Evolutionary conservation across 2,113 vertebrate species (phyloP).

Genomic region (Crotalus helleri): DNA sequence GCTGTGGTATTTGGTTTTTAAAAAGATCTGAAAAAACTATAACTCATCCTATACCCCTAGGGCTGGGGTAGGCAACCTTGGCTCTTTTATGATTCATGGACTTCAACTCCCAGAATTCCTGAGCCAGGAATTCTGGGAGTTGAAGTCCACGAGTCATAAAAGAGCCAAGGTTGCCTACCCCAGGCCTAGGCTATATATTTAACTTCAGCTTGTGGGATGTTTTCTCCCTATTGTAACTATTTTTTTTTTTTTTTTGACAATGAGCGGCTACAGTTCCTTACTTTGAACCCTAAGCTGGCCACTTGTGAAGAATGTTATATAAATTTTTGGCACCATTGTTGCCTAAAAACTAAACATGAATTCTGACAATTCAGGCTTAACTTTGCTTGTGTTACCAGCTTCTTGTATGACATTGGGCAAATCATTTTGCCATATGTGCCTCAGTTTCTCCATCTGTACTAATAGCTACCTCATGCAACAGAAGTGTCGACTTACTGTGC

Average conservation of each 20-base stretch:
- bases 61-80: neutral
- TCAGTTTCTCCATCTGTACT: constrained; percentile 61
- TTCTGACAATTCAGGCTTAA: constrained; percentile 31
- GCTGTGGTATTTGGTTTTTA: constrained; percentile 25
- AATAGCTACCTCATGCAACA: constrained; percentile 67
- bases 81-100: too few species aligned
- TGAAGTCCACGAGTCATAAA: too few species aligned
- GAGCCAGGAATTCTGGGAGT: too few species aligned
- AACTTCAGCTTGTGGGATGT: neutral
- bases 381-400: constrained; percentile 35
- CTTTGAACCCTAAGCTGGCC: constrained; percentile 24
- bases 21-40: constrained; percentile 24
- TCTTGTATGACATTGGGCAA: constrained; percentile 58
- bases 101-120: too few species aligned
- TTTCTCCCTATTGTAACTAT: neutral
- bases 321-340: constrained; percentile 8
- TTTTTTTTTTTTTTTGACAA: constrained; percentile 2
- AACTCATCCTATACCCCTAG: constrained; percentile 34
- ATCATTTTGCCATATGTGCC: constrained; percentile 62
- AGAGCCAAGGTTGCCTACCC: too few species aligned
- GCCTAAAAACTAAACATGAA: constrained; percentile 18
- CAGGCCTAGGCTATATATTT: neutral
- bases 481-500: constrained; percentile 32
- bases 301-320: constrained; percentile 24
- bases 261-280: constrained; percentile 34